These are phyloP conservation scores for Cariama cristata DNA, from an alignment of 2,113 vertebrate genomes.

Conservation along the genomic window DNA sequence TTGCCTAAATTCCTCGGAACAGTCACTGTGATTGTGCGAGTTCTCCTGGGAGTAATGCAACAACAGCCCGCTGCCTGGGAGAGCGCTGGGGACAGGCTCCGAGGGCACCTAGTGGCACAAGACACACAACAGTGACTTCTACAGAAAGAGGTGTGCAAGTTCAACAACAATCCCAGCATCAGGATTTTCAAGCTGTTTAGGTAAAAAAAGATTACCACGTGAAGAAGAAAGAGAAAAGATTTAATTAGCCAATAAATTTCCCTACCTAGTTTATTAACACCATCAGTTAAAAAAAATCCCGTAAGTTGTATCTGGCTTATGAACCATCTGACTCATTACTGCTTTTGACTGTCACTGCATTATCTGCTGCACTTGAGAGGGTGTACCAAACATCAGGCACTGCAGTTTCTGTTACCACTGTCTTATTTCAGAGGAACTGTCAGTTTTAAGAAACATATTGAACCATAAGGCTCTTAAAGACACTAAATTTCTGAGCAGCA, in stretches of 20 bases:
- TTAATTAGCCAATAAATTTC: neutral
- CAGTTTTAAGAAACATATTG: neutral
- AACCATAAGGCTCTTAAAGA: neutral
- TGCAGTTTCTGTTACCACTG: neutral
- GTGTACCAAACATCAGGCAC: neutral
- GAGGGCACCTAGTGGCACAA: constrained; percentile 34
- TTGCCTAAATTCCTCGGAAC: constrained; percentile 69
- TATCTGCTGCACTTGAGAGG: neutral
- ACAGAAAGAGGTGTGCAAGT: neutral
- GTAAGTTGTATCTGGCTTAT: fast-evolving
- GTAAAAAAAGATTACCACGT: neutral
- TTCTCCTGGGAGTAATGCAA: constrained; percentile 72
- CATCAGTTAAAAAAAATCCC: neutral
- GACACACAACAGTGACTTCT: neutral
- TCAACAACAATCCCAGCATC: neutral
- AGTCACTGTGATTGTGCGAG: constrained; percentile 67
- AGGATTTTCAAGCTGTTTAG: neutral
- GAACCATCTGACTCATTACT: neutral
- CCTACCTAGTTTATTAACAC: neutral
- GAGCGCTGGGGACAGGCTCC: neutral
- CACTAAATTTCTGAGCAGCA: neutral
- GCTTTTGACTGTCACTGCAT: neutral
- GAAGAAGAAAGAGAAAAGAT: neutral
- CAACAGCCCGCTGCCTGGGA: constrained; percentile 21
- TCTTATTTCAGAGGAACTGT: neutral